Percentiles rank a stretch among this genome's conserved stretches.
Evolutionary conservation across 2,113 vertebrate species (phyloP).

Genomic region (Albula goreensis): DNA sequence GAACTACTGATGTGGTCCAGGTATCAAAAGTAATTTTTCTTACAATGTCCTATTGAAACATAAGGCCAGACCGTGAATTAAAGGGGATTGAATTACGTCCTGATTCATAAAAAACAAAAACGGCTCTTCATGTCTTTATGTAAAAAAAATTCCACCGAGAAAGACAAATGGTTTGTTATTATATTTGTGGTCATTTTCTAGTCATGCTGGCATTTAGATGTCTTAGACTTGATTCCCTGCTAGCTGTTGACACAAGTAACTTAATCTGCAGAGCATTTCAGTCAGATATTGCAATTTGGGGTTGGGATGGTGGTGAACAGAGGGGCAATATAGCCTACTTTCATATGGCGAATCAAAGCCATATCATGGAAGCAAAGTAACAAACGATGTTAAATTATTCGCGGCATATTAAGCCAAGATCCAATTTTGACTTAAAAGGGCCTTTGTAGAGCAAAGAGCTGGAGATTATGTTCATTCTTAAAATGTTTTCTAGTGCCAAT

Average conservation of each 20-base stretch:
- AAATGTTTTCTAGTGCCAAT: slow-evolving; percentile 91
- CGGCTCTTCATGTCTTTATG: slow-evolving; percentile 9
- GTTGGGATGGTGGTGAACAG: slow-evolving; percentile 62
- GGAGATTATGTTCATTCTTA: slow-evolving; percentile 89
- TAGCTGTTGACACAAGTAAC: slow-evolving; percentile 85
- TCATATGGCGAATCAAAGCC: slow-evolving; percentile 64
- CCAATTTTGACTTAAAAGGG: slow-evolving; percentile 91
- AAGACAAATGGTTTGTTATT: slow-evolving; percentile 60
- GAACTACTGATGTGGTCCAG: no score
- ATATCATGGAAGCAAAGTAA: slow-evolving; percentile 67
- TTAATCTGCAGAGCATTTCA: slow-evolving; percentile 85
- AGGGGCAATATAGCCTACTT: slow-evolving; percentile 70
- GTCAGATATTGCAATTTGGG: slow-evolving; percentile 71
- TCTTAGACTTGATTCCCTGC: slow-evolving; percentile 76
- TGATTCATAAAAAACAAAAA: no score
- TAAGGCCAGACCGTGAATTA: no score
- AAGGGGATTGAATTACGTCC: no score
- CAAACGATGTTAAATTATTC: slow-evolving; percentile 72
- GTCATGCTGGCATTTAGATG: slow-evolving; percentile 22
- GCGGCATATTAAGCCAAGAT: slow-evolving; percentile 81
- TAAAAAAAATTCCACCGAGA: slow-evolving; percentile 17
- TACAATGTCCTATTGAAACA: no score
- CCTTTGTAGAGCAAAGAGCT: slow-evolving; percentile 83
- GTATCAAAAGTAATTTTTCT: no score
- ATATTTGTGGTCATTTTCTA: slow-evolving; percentile 57